Conservation (phyloP, 2,797 vertebrate genomes). For the Sebastes miniatus region DNA sequence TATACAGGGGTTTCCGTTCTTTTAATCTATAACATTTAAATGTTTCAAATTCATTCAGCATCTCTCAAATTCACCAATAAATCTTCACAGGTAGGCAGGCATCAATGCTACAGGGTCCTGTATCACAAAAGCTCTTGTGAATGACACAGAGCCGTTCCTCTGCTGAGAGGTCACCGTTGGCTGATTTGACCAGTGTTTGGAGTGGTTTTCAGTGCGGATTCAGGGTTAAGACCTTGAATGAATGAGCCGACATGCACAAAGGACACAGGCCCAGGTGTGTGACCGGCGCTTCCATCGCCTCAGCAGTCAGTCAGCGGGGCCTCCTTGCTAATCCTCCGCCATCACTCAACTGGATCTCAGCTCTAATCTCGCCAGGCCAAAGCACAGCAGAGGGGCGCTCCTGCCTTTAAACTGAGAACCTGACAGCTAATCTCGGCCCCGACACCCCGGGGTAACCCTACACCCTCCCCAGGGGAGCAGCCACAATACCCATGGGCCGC, state of each 20-base stretch:
- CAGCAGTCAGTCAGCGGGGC: conserved; percentile 66
- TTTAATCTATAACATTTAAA: neutral
- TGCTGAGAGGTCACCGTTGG: neutral
- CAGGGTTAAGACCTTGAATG: conserved; percentile 39
- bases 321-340: conserved; percentile 66
- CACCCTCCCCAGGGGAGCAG: conserved; percentile 42
- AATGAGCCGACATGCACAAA: conserved; percentile 35
- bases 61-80: neutral
- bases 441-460: conserved; percentile 66
- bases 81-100: neutral
- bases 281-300: conserved; percentile 25
- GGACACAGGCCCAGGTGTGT: conserved; percentile 63
- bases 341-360: conserved; percentile 74
- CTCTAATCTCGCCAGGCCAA: conserved; percentile 64
- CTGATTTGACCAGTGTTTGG: conserved; percentile 1
- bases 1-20: neutral
- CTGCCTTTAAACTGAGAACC: conserved; percentile 60
- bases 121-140: conserved; percentile 9
- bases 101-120: neutral
- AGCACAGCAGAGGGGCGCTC: conserved; percentile 37
- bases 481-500: conserved; percentile 28
- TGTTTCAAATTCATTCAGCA: neutral
- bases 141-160: neutral
- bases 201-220: conserved; percentile 6
- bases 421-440: conserved; percentile 66